Evolutionary conservation across 2,113 vertebrate species (phyloP), one percentile per base, ranked within the genome.

Genomic region (Heliornis fulica): DNA sequence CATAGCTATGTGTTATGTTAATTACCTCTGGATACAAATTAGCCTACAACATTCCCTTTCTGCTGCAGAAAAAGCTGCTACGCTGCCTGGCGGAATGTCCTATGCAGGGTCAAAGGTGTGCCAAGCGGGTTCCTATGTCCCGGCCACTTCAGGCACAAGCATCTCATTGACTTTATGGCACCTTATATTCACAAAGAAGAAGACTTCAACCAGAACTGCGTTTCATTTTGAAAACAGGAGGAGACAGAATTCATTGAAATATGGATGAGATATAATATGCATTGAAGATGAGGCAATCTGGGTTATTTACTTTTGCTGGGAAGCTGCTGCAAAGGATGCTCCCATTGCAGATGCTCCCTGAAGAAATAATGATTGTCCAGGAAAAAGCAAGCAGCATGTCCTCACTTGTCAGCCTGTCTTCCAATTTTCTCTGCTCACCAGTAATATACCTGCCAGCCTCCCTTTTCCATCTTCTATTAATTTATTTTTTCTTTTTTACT

Each of bases 331-430:
- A 72, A 85, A 89, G 48, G 38, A 56, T 34, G 15, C 63, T 75
- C 2, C 5, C 59, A 93, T 72, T 13, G 9, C 66, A 92, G 87
- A 69, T 15, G 22, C 59, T 77, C 59, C 82, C 94, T 54, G 60
- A 43, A 61, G 85, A 89, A 95, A 96, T 78, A 93, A 94, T 84
- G 65, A 82, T 22, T 40, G 46, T 83, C 87, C 80, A 54, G 80
- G 64, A 90, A 70, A 40, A 92, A 92, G 20, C 23, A 80, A 95
- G 54, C 60, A 92, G 72, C 63, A 40, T 68, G 77, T 79, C 61
- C 59, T 90, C 61, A 31, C 38, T 87, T 93, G 40, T 87, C 83
- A 91, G 43, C 32, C 34, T 66, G 40, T 60, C 89, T 97, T 95
- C 56, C 72, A 77, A 38, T 91, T 91, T 94, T 60, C 69, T 78